phyloP scores from a whole-genome alignment of 2,888 invertebrate species.

The Rhagium mordax region DNA sequence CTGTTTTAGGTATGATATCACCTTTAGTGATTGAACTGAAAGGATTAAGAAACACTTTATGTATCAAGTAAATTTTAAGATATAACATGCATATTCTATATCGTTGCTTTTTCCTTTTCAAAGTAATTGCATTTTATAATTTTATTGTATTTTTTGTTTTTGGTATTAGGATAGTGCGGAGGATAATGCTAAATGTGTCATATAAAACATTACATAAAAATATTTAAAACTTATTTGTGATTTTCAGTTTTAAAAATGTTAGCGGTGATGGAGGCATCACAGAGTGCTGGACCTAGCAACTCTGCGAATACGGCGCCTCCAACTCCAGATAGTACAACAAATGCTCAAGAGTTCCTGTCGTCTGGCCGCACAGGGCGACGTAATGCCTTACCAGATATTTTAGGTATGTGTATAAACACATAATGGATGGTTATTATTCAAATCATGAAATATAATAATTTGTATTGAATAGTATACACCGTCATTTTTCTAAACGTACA shows the following conservation, averaged over 20 bases:
- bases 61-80: too few species aligned
- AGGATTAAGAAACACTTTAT: too few species aligned
- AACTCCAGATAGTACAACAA: constrained; percentile 48
- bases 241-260: constrained; percentile 69
- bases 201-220: background rate
- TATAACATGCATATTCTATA: background rate
- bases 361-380: constrained; percentile 90
- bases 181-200: background rate
- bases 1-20: too few species aligned
- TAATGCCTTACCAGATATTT: constrained; percentile 90
- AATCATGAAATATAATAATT: too few species aligned
- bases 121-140: too few species aligned
- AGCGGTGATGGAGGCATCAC: constrained; percentile 68
- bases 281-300: constrained; percentile 57
- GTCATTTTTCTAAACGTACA: too few species aligned
- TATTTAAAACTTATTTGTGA: background rate
- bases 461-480: too few species aligned
- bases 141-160: background rate
- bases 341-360: constrained; percentile 80
- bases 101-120: background rate
- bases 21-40: too few species aligned
- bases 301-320: constrained; percentile 49
- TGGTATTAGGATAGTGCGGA: background rate
- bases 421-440: background rate
- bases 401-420: constrained; percentile 66